Base-by-base conservation (phyloP, 2,113 vertebrate species). In the Elachura formosa region DNA sequence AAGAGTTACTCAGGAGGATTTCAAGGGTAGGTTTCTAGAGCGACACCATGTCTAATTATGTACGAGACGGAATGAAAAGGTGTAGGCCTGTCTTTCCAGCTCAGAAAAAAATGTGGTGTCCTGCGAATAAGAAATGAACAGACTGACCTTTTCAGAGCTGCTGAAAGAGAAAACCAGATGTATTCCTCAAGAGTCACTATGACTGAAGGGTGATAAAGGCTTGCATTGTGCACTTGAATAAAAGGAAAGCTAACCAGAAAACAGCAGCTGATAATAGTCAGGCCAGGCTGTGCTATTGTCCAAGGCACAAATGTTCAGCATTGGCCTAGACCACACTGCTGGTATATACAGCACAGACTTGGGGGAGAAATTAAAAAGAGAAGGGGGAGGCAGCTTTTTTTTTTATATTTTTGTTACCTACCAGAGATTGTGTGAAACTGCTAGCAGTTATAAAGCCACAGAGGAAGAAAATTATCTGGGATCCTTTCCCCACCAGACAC, bases 111-210 rank as follows among this genome's bases (percentile, higher is more conserved):
- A 93, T 68, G 97, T 97, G 96, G 97, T 97, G 96, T 98, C 97
- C 97, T 94, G 96, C 96, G 91, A 98, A 98, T 98, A 98, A 98
- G 98, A 98, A 98, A 98, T 97, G 98, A 98, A 98, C 98, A 98
- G 98, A 97, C 98, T 98, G 98, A 98, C 98, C 98, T 98, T 98
- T 98, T 98, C 98, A 98, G 98, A 98, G 96, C 68, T 92, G 96
- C 98, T 98, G 98, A 98, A 98, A 98, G 98, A 97, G 98, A 98
- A 98, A 98, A 98, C 98, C 98, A 98, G 98, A 98, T 98, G 98
- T 98, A 98, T 98, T 98, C 97, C 98, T 98, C 98, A 98, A 98
- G 98, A 98, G 98, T 98, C 98, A 98, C 97, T 97, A 97, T 98
- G 98, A 98, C 98, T 98, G 98, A 98, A 98, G 97, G 97, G 96